Evolutionary conservation across 1,140 invertebrate species (phyloP).

Genomic region (Drosophila melanica): DNA sequence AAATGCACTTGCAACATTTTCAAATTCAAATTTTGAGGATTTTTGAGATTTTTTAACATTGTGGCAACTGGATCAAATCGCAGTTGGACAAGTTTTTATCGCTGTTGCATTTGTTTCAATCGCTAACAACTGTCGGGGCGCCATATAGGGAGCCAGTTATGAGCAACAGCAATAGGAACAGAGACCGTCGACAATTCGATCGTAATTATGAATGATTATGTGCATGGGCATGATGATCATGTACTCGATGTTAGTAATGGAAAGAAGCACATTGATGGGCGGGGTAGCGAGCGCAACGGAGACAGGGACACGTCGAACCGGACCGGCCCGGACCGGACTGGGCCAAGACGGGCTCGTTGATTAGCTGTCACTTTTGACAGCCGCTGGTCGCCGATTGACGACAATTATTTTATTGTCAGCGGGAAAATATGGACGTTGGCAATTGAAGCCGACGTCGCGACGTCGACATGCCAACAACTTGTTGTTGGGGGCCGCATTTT

Average conservation of each 20-base stretch:
- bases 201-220: slow-evolving; percentile 79
- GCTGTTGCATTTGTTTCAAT: not conserved
- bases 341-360: slow-evolving; percentile 39
- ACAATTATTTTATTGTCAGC: slow-evolving; percentile 77
- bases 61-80: slow-evolving; percentile 25
- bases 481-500: slow-evolving; percentile 68
- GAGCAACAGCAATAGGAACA: slow-evolving; percentile 36
- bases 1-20: not conserved
- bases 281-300: not conserved
- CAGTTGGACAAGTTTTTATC: slow-evolving; percentile 26
- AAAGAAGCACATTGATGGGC: no score
- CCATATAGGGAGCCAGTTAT: slow-evolving; percentile 60
- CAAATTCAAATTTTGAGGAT: slow-evolving; percentile 28
- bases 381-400: slow-evolving; percentile 62
- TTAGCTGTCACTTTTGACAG: slow-evolving; percentile 81
- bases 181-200: slow-evolving; percentile 3
- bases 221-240: slow-evolving; percentile 58
- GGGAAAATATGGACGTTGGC: slow-evolving; percentile 16
- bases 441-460: slow-evolving; percentile 16
- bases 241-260: slow-evolving; percentile 10
- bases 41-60: no score
- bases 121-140: slow-evolving; percentile 50
- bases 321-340: not conserved
- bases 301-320: not conserved
- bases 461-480: slow-evolving; percentile 68